Base-by-base conservation (phyloP, 2,888 invertebrate genomes). In the Buathra laborator region DNA sequence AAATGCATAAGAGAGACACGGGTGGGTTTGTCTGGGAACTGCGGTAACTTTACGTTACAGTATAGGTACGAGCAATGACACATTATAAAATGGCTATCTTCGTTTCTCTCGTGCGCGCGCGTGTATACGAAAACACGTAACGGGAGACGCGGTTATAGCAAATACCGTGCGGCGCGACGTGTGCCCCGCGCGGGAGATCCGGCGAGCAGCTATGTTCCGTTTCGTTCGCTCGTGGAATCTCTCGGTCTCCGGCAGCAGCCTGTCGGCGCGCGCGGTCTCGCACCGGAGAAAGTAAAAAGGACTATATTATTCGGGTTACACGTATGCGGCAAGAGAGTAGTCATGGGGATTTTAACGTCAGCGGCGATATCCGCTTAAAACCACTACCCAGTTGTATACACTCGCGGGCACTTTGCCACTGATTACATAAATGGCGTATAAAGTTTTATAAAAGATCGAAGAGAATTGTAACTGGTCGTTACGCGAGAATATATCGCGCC, bases 261-360 rank as follows among this genome's bases (percentile, higher is more conserved):
- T 19, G 53, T 9, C 19, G 10, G 56, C 56, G 53, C 9, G 53
- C 53, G 53, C 53, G 9, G 16, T 53, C n/a, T 56, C 43, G 59
- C 44, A 32, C 24, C 78, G 88, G 91, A 90, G 91, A 91, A 91
- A 91, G 91, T 90, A 88, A 88, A 83, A 87, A 56, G 24, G 87
- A 88, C 89, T 86, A 86, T 83, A 89, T 90, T 88, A 90, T 90
- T 88, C 87, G 87, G 87, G 79, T 87, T 87, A 81, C 87, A 86
- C 86, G 48, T 72, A 78, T 51, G 77, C 59, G 53, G 74, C 70
- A 56, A 64, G 64, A 64, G 64, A 53, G n/a, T 48, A 29, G 70
- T 53, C 56, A 67, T 51, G 81, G 51, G 71, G 51, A 51, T 62
- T 56, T 80, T 19, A 48, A 74, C 53, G 62, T 48, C 62, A 68